These are phyloP conservation scores for Apodemus agrarius DNA, from an alignment of 2,797 vertebrate species.

Conservation along the genomic window DNA sequence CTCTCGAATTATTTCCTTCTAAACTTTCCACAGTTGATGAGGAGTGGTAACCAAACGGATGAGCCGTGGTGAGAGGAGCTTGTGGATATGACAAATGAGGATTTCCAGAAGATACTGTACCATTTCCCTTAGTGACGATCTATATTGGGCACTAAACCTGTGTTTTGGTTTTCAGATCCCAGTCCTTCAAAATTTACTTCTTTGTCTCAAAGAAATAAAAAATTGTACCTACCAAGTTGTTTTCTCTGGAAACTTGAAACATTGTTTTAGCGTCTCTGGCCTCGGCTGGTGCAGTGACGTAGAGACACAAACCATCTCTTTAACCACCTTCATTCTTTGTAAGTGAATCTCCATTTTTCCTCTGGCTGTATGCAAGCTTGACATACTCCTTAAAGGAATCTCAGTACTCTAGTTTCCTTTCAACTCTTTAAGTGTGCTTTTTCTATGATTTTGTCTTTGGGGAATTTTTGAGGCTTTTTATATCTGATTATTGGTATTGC, in stretches of 20 bases:
- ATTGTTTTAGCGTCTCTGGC: background rate
- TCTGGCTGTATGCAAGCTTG: background rate
- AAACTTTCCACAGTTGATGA: background rate
- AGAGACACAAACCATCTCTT: background rate
- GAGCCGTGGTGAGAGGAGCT: background rate
- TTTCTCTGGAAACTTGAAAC: slow-evolving; percentile 5
- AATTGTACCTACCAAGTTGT: background rate
- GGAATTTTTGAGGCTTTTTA: background rate
- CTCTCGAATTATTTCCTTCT: slow-evolving; percentile 26
- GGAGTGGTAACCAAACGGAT: background rate
- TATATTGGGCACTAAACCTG: background rate
- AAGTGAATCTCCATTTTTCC: background rate
- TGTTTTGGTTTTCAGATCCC: background rate
- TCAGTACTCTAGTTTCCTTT: background rate
- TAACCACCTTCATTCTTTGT: background rate
- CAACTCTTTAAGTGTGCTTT: background rate
- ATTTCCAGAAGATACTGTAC: background rate
- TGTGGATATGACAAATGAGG: background rate
- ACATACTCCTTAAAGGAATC: background rate
- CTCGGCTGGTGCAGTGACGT: background rate
- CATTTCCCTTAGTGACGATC: background rate
- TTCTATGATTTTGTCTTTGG: background rate
- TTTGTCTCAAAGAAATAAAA: background rate
- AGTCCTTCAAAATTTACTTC: slow-evolving; percentile 16
- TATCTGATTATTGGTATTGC: background rate